phyloP scores from a whole-genome alignment of 1,140 invertebrate species.

The Condylostylus longicornis region DNA sequence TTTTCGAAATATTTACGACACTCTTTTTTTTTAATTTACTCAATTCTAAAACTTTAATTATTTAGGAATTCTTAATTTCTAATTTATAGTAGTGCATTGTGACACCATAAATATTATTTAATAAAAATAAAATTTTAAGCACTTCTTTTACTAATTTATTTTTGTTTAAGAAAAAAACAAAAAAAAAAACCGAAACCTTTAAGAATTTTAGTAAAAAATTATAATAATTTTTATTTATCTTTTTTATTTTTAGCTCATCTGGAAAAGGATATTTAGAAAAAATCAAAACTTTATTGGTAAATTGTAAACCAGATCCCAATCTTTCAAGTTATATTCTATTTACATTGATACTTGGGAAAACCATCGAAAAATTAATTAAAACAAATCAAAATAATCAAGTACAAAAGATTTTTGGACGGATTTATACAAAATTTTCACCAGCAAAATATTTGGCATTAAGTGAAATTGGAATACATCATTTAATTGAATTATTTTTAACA shows the following conservation, averaged over 20 bases:
- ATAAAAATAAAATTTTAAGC: too few relatives aligned
- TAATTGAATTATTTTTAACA: conserved; percentile 25
- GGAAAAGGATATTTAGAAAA: conserved; percentile 2
- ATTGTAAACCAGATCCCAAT: conserved; percentile 16
- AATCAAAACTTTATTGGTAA: neutral
- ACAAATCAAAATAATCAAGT: conserved; percentile 12
- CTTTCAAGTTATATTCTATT: conserved; percentile 24
- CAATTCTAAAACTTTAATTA: too few relatives aligned
- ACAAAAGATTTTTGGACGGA: conserved; percentile 26
- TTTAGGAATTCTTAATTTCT: too few relatives aligned
- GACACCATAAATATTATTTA: too few relatives aligned
- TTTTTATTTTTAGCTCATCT: neutral
- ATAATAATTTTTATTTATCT: neutral
- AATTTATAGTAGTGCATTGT: too few relatives aligned
- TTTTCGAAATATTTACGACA: too few relatives aligned
- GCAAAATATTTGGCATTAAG: conserved; percentile 26
- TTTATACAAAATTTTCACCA: conserved; percentile 27
- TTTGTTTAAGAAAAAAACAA: conserved; percentile 8
- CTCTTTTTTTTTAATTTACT: too few relatives aligned
- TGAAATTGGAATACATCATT: conserved; percentile 27
- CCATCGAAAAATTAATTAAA: conserved; percentile 4
- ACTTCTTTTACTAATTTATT: conserved; percentile 23
- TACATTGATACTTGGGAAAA: conserved; percentile 20
- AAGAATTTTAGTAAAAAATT: neutral
- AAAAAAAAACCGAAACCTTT: conserved; percentile 6